phyloP scores from a whole-genome alignment of 2,888 invertebrate species.

The Clistopyga incitator region DNA sequence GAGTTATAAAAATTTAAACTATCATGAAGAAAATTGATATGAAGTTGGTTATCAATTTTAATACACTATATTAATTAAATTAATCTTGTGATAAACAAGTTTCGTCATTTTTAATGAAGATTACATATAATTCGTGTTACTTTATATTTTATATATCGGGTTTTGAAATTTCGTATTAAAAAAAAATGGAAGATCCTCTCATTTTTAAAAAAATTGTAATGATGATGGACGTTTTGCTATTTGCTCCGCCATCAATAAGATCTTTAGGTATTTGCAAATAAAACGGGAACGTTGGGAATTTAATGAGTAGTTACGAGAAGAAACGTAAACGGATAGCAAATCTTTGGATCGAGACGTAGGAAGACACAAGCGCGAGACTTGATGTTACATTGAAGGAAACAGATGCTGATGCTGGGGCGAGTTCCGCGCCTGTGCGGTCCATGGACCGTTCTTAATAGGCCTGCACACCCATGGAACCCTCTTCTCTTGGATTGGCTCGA shows the following conservation, averaged over 20 bases:
- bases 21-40: too few relatives aligned
- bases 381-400: constrained; percentile 43
- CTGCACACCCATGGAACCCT: constrained; percentile 51
- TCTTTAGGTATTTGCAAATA: constrained; percentile 1
- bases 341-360: constrained; percentile 34
- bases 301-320: constrained; percentile 24
- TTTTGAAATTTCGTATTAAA: neutral
- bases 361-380: constrained; percentile 26
- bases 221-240: neutral
- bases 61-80: too few relatives aligned
- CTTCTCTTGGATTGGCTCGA: constrained; percentile 56
- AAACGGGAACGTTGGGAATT: constrained; percentile 19
- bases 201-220: too few relatives aligned
- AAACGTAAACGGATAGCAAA: constrained; percentile 59
- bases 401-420: constrained; percentile 50
- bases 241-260: constrained; percentile 14
- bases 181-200: too few relatives aligned
- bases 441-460: constrained; percentile 41
- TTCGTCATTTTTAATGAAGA: too few relatives aligned
- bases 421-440: constrained; percentile 49
- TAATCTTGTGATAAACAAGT: too few relatives aligned
- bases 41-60: too few relatives aligned
- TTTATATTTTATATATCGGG: too few relatives aligned
- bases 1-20: too few relatives aligned
- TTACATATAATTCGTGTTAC: too few relatives aligned